Evolutionary conservation across 2,888 invertebrate species (phyloP), one percentile per base, ranked within the genome.

Genomic region (Sphecodes monilicornis): DNA sequence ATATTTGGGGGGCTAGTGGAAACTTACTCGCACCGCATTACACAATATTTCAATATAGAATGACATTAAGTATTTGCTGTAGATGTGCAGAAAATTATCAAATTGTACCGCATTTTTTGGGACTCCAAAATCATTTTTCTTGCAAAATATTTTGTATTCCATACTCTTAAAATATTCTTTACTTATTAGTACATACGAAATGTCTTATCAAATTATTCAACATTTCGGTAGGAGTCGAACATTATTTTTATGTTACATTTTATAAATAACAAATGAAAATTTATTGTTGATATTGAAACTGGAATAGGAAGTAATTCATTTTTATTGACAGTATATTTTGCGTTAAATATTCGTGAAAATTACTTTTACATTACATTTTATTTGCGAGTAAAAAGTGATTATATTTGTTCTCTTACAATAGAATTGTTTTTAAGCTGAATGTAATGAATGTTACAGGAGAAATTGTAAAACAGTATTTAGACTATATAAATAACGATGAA

Each of bases 1-100:
- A 29, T 54, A 78, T 68, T 69, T 50, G 32, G 4, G n/a, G 26
- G 66, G 39, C 22, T 36, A n/a, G 36, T 22, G 26, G 29, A 66
- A 68, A 68, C 16, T 74, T 57, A 72, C 64, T 54, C 36, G 36
- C 54, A 64, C 16, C 46, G 2, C 29, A 46, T 83, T 83, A 60
- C 18, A 60, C 80, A 80, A 80, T 60, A 5, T 41, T 74, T 22
- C 22, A 72, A 16, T 54, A 6, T 22, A 39, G 10, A 68, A 68
- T 22, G 3, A 39, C 16, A 71, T 10, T 50, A 11, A 13, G 13
- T 8, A 1, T 22, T 32, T 50, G n/a, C 22, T 50, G 32, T 72
- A 50, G 4, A 60, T 16, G 13, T 5, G 5, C 57, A 60, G 26
- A 13, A 60, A 60, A 29, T 54, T 54, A 54, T 54, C 50, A 6